phyloP scores from a whole-genome alignment of 2,888 invertebrate species.

The Halictus ligatus region DNA sequence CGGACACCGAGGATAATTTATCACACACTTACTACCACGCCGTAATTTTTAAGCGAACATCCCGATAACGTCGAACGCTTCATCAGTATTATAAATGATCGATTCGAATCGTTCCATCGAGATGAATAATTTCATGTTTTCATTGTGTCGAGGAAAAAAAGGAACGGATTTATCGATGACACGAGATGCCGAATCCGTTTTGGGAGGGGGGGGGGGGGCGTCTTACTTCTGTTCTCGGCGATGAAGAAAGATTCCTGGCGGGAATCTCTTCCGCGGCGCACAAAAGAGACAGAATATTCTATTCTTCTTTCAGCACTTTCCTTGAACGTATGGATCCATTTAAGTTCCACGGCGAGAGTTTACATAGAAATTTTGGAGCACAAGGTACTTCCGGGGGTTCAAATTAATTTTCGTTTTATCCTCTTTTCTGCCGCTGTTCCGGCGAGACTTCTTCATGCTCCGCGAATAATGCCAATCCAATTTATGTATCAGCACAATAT shows the following conservation, averaged over 20 bases:
- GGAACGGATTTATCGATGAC: not conserved
- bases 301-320: conserved; percentile 30
- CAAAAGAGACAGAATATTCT: conserved; percentile 36
- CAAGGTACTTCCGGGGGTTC: conserved; percentile 41
- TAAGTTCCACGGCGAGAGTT: conserved; percentile 40
- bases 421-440: conserved; percentile 38
- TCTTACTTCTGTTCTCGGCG: conserved; percentile 4
- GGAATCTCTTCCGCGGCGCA: not conserved
- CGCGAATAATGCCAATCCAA: conserved; percentile 26
- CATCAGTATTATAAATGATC: not conserved
- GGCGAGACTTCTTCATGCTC: conserved; percentile 25
- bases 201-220: not conserved
- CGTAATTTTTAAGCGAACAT: not conserved
- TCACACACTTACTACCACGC: not conserved
- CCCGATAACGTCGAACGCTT: not conserved
- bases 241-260: conserved; percentile 1
- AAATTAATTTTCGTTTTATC: conserved; percentile 60
- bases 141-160: not conserved
- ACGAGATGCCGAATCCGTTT: conserved; percentile 4
- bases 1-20: not conserved
- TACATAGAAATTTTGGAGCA: conserved; percentile 55
- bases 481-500: conserved; percentile 27
- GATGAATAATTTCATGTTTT: not conserved
- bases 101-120: not conserved
- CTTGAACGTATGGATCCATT: conserved; percentile 33